Evolutionary conservation across 2,888 invertebrate genomes (phyloP).

Genomic region (Troides oblongomaculatus): DNA sequence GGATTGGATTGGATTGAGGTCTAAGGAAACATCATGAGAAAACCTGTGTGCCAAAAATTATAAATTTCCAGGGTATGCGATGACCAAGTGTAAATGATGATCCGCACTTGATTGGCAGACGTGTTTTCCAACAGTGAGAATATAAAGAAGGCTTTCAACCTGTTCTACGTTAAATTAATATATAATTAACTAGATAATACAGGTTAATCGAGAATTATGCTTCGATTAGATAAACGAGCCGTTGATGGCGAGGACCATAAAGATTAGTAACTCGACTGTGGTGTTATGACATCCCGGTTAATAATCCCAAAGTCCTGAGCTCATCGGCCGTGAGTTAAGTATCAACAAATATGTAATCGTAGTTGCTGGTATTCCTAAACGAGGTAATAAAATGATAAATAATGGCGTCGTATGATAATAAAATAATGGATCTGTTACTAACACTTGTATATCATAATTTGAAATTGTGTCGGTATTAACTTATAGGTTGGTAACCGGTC

Average conservation of each 20-base stretch:
- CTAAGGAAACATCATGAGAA: no score
- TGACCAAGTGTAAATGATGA: no score
- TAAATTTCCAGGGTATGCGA: no score
- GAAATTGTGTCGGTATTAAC: neutral
- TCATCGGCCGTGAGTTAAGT: slow-evolving; percentile 18
- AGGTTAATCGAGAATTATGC: slow-evolving; percentile 21
- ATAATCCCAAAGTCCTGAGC: slow-evolving; percentile 11
- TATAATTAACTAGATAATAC: slow-evolving; percentile 8
- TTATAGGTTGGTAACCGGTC: no score
- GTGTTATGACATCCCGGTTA: slow-evolving; percentile 9
- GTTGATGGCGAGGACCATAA: slow-evolving; percentile 34
- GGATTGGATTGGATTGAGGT: no score
- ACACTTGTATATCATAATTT: neutral
- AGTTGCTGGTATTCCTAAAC: slow-evolving; percentile 11
- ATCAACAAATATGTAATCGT: slow-evolving; percentile 14
- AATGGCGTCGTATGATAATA: slow-evolving; percentile 8
- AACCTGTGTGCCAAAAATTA: no score
- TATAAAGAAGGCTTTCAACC: no score
- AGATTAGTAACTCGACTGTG: slow-evolving; percentile 27
- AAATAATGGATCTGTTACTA: slow-evolving; percentile 4
- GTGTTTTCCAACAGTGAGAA: no score
- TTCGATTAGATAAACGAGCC: slow-evolving; percentile 36
- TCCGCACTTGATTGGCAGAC: no score
- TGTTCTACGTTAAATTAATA: no score
- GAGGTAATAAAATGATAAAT: slow-evolving; percentile 16